A percentile compares a stretch with the other conserved stretches of the same genome.
Conservation (phyloP, 2,888 invertebrate species). For the Psococerastis gibbosa region DNA sequence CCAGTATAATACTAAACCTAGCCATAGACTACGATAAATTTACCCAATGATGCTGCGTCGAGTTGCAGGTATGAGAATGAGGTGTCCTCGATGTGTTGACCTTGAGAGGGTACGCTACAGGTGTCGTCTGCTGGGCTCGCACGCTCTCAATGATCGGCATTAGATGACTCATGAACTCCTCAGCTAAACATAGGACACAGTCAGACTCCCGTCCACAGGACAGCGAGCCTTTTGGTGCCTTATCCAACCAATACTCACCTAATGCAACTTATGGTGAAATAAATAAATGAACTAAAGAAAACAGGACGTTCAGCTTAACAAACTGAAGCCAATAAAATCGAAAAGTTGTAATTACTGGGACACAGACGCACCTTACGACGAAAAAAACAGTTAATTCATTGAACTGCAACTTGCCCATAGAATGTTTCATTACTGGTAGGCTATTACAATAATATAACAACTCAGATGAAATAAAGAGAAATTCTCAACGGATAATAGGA, state of each 20-base stretch:
- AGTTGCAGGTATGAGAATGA: slow-evolving; percentile 29
- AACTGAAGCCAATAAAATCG: too few species aligned
- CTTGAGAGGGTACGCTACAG: slow-evolving; percentile 79
- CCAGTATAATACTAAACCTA: background rate
- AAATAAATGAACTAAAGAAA: too few species aligned
- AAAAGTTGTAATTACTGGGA: too few species aligned
- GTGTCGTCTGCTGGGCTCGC: slow-evolving; percentile 76
- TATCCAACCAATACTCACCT: background rate
- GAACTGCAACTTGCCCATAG: too few species aligned
- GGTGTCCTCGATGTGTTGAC: slow-evolving; percentile 49
- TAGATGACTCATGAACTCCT: slow-evolving; percentile 88
- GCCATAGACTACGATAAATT: slow-evolving; percentile 18
- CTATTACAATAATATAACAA: too few species aligned
- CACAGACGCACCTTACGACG: too few species aligned
- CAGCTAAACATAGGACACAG: slow-evolving; percentile 37
- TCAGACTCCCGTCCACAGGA: background rate
- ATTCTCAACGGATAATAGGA: too few species aligned
- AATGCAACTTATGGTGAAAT: too few species aligned
- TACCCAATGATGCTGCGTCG: slow-evolving; percentile 58
- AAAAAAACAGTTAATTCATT: too few species aligned
- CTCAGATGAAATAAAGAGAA: too few species aligned
- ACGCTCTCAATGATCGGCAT: slow-evolving; percentile 90
- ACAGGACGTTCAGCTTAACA: too few species aligned
- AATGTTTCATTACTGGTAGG: too few species aligned
- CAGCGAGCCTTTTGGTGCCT: slow-evolving; percentile 5